phyloP scores from a whole-genome alignment of 2,888 invertebrate genomes.

The Periphyllus acericola region DNA sequence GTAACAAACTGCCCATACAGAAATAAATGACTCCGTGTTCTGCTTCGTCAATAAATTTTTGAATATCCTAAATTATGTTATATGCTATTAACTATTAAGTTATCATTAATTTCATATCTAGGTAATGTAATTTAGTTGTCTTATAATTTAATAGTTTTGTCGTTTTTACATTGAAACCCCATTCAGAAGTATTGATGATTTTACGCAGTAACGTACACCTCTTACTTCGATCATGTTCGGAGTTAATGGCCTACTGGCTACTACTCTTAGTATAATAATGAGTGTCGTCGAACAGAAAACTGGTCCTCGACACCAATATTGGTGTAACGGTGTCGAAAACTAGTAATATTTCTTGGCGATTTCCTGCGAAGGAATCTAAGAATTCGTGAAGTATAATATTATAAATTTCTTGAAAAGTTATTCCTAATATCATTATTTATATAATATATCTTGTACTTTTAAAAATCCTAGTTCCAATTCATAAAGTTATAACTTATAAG shows the following conservation, averaged over 20 bases:
- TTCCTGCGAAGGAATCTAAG: neutral
- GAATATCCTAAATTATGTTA: constrained; percentile 50
- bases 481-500: too few species aligned
- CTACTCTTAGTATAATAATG: too few species aligned
- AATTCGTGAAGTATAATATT: neutral
- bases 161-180: too few species aligned
- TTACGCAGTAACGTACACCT: constrained; percentile 5
- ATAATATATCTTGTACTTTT: too few species aligned
- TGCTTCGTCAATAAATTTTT: constrained; percentile 62
- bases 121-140: too few species aligned
- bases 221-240: constrained; percentile 39
- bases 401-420: too few species aligned
- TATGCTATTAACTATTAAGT: too few species aligned
- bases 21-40: constrained; percentile 63
- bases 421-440: too few species aligned
- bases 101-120: too few species aligned
- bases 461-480: too few species aligned
- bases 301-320: constrained; percentile 11
- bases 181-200: neutral
- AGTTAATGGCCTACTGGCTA: constrained; percentile 8
- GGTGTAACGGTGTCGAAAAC: neutral
- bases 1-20: constrained; percentile 63
- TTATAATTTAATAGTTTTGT: too few species aligned
- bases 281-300: constrained; percentile 30
- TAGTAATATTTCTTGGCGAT: constrained; percentile 16